Conservation (phyloP, 2,113 vertebrate genomes). For the Ptilorrhoa leucosticta region DNA sequence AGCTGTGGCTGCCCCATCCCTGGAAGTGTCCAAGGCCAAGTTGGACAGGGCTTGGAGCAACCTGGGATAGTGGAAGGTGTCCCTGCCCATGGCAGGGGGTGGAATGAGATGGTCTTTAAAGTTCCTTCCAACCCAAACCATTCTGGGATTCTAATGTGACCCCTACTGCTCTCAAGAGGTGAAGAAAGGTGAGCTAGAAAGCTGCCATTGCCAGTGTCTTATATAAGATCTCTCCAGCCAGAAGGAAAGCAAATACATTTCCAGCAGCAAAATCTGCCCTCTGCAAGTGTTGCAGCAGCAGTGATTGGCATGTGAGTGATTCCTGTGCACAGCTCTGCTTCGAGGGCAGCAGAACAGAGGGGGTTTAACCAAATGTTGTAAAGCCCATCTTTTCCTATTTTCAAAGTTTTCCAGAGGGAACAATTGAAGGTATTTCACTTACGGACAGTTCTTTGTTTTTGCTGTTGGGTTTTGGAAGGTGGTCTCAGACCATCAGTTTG, state of each 20-base stretch:
- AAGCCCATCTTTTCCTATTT: background rate
- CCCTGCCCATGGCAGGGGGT: background rate
- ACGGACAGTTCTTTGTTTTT: background rate
- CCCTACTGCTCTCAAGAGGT: background rate
- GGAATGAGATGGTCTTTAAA: background rate
- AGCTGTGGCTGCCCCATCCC: background rate
- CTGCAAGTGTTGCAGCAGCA: background rate
- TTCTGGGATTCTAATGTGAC: background rate
- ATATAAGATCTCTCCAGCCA: background rate
- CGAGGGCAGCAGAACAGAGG: background rate
- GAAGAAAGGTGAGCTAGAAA: background rate
- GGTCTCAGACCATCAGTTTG: background rate
- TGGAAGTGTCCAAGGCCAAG: background rate
- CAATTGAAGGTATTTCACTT: background rate
- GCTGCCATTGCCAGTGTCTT: background rate
- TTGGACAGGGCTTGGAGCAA: rapidly evolving
- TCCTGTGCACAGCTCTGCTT: background rate
- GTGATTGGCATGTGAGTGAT: background rate
- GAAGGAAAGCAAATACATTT: background rate
- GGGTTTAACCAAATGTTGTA: rapidly evolving
- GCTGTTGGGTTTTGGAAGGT: background rate
- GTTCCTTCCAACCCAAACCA: background rate
- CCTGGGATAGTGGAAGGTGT: background rate
- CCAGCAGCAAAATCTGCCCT: background rate
- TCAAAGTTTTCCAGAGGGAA: background rate